Base-by-base conservation (phyloP, 2,113 vertebrate species). In the Halichoeres trimaculatus region DNA sequence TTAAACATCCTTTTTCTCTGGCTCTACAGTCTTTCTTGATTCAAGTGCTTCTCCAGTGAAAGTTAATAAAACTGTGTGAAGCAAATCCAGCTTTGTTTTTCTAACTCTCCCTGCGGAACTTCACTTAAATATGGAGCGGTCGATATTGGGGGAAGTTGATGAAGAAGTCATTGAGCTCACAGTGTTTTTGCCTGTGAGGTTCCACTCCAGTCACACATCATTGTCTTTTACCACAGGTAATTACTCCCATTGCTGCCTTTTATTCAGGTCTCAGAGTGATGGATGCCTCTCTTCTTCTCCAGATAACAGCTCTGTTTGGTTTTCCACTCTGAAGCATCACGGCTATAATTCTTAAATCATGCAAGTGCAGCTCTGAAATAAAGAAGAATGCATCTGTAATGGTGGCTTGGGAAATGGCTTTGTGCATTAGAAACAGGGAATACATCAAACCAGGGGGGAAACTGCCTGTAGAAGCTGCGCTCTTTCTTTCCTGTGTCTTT, bases 171-270 rank as follows among this genome's bases (percentile, higher is more conserved):
- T 52, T 70, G 50, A 43, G 23, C 45, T 61, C 22, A 35, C 26
- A 36, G 24, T 55, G 35, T 56, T 74, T 81, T 50, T 30, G 23
- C 23, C 66, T 57, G 20, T 52, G 22, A 66, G 24, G 14, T 70
- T 74, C 60, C 57, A 50, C 45, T 48, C 13, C 45, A 72, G 78
- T 83, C 68, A 78, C 67, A 73, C 76, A 6, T 76, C 80, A 75
- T 70, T 78, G 63, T 84, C 66, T 83, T 83, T 82, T 70, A 80
- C 41, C 59, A 74, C 67, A 78, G 61, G 68, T 84, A 88, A 82
- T 88, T 86, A 81, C 79, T 78, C 78, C 81, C 79, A 80, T 71
- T 79, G 70, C 78, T 74, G 54, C 50, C 74, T 53, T 81, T 78
- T 57, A 77, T 80, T 78, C 36, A 78, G 76, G 36, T 61, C 81